Evolutionary conservation across 2,113 vertebrate species (phyloP).

Genomic region (Salvelinus alpinus): DNA sequence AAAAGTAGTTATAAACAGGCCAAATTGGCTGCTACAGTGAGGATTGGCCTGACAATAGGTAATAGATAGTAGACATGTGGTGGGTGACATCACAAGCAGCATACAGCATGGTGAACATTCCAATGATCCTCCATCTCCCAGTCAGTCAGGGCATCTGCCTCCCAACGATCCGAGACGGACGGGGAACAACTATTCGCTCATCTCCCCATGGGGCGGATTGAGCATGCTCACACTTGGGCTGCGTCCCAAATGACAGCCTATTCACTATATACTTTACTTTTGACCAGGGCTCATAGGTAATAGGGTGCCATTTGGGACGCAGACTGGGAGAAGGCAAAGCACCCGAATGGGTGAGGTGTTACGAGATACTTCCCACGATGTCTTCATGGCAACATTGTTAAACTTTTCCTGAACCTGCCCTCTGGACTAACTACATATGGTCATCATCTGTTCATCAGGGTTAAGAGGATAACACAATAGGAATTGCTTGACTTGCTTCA

Average conservation of each 20-base stretch:
- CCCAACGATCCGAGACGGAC: constrained; percentile 86
- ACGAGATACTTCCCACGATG: constrained; percentile 80
- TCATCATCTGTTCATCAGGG: constrained; percentile 75
- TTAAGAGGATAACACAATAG: not conserved
- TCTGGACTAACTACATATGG: constrained; percentile 67
- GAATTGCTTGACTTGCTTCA: not conserved
- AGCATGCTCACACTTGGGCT: not conserved
- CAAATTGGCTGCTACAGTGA: not conserved
- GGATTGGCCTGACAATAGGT: constrained; percentile 1
- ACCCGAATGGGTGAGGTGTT: constrained; percentile 84
- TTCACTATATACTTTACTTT: too few relatives aligned
- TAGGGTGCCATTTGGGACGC: constrained; percentile 72
- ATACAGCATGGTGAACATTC: constrained; percentile 71
- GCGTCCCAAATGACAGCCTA: too few relatives aligned
- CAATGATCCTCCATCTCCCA: constrained; percentile 78
- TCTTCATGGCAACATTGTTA: constrained; percentile 73
- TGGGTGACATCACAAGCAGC: constrained; percentile 74
- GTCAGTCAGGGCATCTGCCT: constrained; percentile 83
- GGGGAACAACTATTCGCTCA: constrained; percentile 86
- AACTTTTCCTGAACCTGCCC: constrained; percentile 61
- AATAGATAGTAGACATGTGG: not conserved
- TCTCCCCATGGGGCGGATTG: constrained; percentile 62
- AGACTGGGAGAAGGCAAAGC: constrained; percentile 24
- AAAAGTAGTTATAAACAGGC: not conserved
- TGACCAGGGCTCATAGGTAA: constrained; percentile 63